A percentile compares a stretch with the other conserved stretches of the same genome.
Evolutionary conservation across 1,140 invertebrate species (phyloP).

Genomic region (Ephestia elutella): DNA sequence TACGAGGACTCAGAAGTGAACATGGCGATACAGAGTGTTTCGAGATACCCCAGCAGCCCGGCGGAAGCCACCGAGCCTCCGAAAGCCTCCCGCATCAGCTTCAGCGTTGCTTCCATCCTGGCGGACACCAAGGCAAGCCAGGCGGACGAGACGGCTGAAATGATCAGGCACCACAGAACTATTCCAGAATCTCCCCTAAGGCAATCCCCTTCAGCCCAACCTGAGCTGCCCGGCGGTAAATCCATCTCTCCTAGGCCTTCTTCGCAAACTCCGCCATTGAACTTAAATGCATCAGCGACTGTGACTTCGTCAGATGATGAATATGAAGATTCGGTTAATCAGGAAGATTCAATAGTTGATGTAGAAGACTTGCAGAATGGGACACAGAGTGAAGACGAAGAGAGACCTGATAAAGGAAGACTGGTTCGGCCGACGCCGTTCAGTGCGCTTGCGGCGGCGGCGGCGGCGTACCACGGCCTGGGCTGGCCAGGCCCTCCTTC

Average conservation of each 20-base stretch:
- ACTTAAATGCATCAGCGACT: conserved; percentile 52
- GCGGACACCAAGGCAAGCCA: conserved; percentile 77
- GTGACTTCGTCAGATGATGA: conserved; percentile 77
- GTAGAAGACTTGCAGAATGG: conserved; percentile 79
- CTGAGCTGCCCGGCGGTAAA: conserved; percentile 63
- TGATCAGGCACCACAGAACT: conserved; percentile 64
- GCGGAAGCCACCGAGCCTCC: conserved; percentile 74
- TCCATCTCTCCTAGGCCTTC: conserved; percentile 47
- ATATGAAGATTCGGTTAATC: conserved; percentile 77
- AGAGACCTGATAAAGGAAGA: conserved; percentile 63
- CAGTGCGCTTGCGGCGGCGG: conserved; percentile 79
- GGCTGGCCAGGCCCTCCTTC: conserved; percentile 70
- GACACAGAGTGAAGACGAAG: conserved; percentile 59
- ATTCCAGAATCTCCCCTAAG: conserved; percentile 66
- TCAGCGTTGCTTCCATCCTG: conserved; percentile 80
- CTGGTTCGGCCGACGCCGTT: conserved; percentile 80
- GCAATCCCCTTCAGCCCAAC: conserved; percentile 62
- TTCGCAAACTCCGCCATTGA: conserved; percentile 56
- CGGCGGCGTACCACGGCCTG: conserved; percentile 76
- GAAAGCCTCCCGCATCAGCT: conserved; percentile 77
- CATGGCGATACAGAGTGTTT: conserved; percentile 74
- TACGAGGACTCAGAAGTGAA: conserved; percentile 71
- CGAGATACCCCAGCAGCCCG: conserved; percentile 70
- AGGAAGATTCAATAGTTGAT: conserved; percentile 80
- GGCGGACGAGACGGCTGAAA: conserved; percentile 61